Evolutionary conservation across 2,888 invertebrate species (phyloP).

Genomic region (Drosophila neonasuta): DNA sequence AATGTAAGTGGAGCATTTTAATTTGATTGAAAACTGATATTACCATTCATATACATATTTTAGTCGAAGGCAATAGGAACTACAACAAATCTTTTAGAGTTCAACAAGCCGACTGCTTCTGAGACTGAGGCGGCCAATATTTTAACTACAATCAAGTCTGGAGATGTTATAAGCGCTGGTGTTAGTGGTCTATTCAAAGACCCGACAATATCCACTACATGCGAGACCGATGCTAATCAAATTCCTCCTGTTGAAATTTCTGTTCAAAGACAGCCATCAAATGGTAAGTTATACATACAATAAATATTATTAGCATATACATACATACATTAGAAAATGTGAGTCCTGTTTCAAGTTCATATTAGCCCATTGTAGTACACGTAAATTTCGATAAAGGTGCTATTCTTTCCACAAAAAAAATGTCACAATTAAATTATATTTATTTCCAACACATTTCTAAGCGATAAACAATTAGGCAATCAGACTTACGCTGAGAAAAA

Average conservation of each 20-base stretch:
- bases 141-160: slow-evolving; percentile 79
- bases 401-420: no score
- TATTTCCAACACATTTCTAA: no score
- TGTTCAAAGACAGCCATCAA: slow-evolving; percentile 38
- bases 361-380: no score
- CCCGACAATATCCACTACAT: slow-evolving; percentile 35
- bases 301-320: no score
- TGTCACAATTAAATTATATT: no score
- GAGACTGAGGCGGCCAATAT: slow-evolving; percentile 81
- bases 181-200: slow-evolving; percentile 33
- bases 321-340: no score
- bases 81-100: slow-evolving; percentile 24
- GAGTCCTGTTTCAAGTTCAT: no score
- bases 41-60: neutral
- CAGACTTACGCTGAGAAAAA: no score
- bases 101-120: slow-evolving; percentile 64
- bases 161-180: slow-evolving; percentile 50
- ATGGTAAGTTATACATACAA: slow-evolving; percentile 28
- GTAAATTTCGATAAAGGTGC: no score
- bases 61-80: slow-evolving; percentile 18
- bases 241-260: neutral
- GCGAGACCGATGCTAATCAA: slow-evolving; percentile 15
- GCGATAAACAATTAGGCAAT: no score
- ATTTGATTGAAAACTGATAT: neutral
- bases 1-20: slow-evolving; percentile 29